Evolutionary conservation across 1,140 invertebrate species (phyloP), one percentile per base, ranked within the genome.

Genomic region (Scaptomyza graminum): DNA sequence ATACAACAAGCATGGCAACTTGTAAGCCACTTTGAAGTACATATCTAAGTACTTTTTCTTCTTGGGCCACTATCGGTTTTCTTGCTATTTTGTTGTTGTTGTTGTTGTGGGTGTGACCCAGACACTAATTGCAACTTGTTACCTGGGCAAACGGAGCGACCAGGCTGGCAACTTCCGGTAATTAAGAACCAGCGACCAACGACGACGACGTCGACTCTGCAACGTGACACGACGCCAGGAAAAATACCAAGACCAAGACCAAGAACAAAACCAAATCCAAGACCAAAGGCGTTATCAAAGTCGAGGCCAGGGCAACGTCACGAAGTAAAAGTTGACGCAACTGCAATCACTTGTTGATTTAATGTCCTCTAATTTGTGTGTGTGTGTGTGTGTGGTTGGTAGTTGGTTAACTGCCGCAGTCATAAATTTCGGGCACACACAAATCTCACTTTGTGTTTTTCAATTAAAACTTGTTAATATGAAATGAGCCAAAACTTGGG

Each of bases 111-210:
- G 66, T 59, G 71, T 74, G 65, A 16, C 13, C 22, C 16, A 63
- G 71, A 69, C 71, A 64, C 71, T 74, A 74, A 74, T 74, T 74
- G 71, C 54, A 51, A 59, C 59, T 74, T 69, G 70, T 73, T 73
- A 59, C 55, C 55, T 60, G 69, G 22, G 18, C 31, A 8, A 44
- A 51, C 31, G 7, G 25, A 11, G 28, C 9, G 11, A 46, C 15
- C 43, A 16, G 47, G 52, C 52, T 28, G 25, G 34, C 57, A 63
- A 69, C 56, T 74, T 74, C 65, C 71, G 71, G 65, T 62, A 69
- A 74, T 74, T 74, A 74, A 70, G 71, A 52, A 52, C 28, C 13
- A 65, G 62, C 64, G 5, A 52, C 55, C 64, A 9, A 52, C 55
- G 8, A 52, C 18, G 41, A 37, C 41, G 28, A 31, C 28, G 28